These are phyloP conservation scores for Hirtodrosophila trivittata DNA, from an alignment of 2,888 invertebrate species.

Conservation along the genomic window DNA sequence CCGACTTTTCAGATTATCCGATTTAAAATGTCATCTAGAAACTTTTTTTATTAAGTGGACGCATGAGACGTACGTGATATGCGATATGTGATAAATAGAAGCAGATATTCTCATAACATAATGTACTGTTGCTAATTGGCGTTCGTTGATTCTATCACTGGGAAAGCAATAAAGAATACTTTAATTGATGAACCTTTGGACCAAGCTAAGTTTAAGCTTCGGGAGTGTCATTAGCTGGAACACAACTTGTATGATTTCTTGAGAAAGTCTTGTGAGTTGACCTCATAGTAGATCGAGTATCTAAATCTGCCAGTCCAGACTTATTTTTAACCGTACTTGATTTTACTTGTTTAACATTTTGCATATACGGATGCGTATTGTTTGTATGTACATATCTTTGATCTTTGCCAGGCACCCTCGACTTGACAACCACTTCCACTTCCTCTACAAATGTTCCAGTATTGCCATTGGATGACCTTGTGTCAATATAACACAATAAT, in stretches of 20 bases:
- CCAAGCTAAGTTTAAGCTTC: conserved; percentile 1
- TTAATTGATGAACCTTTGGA: conserved; percentile 39
- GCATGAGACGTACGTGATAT: conserved; percentile 30
- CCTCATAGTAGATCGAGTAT: too few relatives aligned
- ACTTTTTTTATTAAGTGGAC: neutral
- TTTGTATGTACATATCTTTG: conserved; percentile 1
- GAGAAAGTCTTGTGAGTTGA: too few relatives aligned
- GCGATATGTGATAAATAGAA: conserved; percentile 31
- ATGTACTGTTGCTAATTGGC: conserved; percentile 64
- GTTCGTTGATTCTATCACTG: conserved; percentile 46
- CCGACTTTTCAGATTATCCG: neutral
- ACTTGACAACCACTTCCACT: conserved; percentile 48
- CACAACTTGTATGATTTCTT: too few relatives aligned
- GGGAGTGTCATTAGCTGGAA: neutral
- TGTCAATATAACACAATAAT: conserved; percentile 55
- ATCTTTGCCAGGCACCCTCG: conserved; percentile 22
- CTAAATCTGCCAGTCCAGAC: too few relatives aligned
- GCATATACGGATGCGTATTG: neutral
- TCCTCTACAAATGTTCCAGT: conserved; percentile 61
- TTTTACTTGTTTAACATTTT: conserved; percentile 15
- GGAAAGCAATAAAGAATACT: conserved; percentile 42
- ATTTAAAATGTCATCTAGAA: conserved; percentile 6
- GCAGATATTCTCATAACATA: conserved; percentile 21
- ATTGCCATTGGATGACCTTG: conserved; percentile 64
- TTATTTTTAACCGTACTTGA: neutral